phyloP scores from a whole-genome alignment of 1,140 invertebrate genomes.

The Ectropis grisescens region DNA sequence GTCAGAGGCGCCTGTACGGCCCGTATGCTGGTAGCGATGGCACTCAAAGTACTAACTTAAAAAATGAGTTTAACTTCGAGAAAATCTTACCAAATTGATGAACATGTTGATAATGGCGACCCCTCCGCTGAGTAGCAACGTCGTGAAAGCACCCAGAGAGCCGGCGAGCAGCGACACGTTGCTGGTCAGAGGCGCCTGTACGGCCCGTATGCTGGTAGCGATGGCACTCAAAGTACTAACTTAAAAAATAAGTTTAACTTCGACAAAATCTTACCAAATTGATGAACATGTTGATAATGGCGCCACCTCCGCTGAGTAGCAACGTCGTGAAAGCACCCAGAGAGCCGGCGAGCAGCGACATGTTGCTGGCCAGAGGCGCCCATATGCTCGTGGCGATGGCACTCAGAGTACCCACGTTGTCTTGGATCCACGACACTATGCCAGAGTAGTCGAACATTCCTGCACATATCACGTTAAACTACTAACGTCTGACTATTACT shows the following conservation, averaged over 20 bases:
- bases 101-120: slow-evolving; percentile 94
- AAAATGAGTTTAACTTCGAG: too few species aligned
- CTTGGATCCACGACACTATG: slow-evolving; percentile 86
- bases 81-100: slow-evolving; percentile 89
- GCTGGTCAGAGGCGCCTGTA: slow-evolving; percentile 93
- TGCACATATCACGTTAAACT: too few species aligned
- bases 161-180: slow-evolving; percentile 95
- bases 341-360: slow-evolving; percentile 90
- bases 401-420: slow-evolving; percentile 92
- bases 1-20: slow-evolving; percentile 94
- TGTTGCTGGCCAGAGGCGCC: slow-evolving; percentile 92
- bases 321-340: slow-evolving; percentile 89
- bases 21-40: slow-evolving; percentile 91
- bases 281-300: slow-evolving; percentile 93
- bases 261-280: slow-evolving; percentile 87
- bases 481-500: too few species aligned
- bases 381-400: slow-evolving; percentile 94
- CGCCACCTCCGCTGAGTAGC: slow-evolving; percentile 92
- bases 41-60: slow-evolving; percentile 90
- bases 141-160: slow-evolving; percentile 87
- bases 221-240: slow-evolving; percentile 91
- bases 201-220: slow-evolving; percentile 88
- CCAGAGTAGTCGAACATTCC: slow-evolving; percentile 82
- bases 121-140: slow-evolving; percentile 91
- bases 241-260: too few species aligned